These are phyloP conservation scores for Phalanger gymnotis DNA, from an alignment of 2,797 vertebrate genomes.

Conservation along the genomic window DNA sequence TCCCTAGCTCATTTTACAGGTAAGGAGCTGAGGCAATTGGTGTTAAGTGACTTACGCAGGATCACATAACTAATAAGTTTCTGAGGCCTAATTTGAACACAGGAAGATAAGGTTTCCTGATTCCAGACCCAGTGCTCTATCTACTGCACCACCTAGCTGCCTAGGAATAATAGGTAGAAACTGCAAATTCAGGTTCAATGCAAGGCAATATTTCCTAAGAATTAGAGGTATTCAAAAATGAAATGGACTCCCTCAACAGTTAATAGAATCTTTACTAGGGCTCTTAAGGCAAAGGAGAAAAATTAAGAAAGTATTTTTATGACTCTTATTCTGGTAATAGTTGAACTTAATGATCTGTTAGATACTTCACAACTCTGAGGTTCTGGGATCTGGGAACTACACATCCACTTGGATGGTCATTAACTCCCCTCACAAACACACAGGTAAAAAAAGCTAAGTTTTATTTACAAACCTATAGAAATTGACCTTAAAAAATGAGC, in stretches of 20 bases:
- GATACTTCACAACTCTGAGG: not conserved
- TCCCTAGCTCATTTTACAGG: not conserved
- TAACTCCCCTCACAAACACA: not conserved
- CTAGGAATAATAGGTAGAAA: not conserved
- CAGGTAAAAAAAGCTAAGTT: not conserved
- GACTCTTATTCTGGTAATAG: not conserved
- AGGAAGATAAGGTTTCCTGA: not conserved
- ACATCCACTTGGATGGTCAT: not conserved
- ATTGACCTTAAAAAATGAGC: not conserved
- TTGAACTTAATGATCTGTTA: not conserved
- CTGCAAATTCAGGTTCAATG: not conserved
- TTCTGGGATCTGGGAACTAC: not conserved
- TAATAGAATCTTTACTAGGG: not conserved
- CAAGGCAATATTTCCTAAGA: not conserved
- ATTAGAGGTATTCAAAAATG: not conserved
- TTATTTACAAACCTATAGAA: not conserved
- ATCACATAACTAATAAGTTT: not conserved
- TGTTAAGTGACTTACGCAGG: not conserved
- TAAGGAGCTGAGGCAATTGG: not conserved
- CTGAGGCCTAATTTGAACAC: not conserved
- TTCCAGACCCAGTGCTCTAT: not conserved
- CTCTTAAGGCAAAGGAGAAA: not conserved
- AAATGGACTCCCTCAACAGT: not conserved
- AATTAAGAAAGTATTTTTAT: not conserved
- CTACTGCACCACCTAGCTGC: not conserved